Conservation (phyloP, 2,888 invertebrate species). For the Dryococelus australis region DNA sequence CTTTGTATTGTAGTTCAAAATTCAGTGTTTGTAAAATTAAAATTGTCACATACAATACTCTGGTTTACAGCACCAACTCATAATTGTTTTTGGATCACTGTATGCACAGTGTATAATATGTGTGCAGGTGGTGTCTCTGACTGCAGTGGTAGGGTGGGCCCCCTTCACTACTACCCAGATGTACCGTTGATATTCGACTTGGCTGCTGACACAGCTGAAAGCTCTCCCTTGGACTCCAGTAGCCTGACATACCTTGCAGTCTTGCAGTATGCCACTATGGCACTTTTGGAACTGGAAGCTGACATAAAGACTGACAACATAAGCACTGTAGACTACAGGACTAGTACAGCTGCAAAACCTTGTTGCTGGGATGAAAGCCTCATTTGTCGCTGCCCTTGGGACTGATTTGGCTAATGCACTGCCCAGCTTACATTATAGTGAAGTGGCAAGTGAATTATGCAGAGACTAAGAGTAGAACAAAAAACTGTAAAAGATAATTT, state of each 20-base stretch:
- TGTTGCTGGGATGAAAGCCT: conserved; percentile 40
- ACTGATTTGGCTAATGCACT: conserved; percentile 24
- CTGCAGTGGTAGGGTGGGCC: conserved; percentile 39
- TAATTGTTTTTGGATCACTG: too few species aligned
- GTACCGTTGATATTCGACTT: conserved; percentile 49
- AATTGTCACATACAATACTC: too few species aligned
- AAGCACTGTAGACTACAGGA: conserved; percentile 37
- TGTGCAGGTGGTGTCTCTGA: conserved; percentile 40
- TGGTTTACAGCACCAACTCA: too few species aligned
- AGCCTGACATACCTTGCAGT: conserved; percentile 6
- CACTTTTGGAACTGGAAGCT: conserved; percentile 31
- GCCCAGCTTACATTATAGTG: background rate
- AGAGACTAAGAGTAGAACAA: too few species aligned
- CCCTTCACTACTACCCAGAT: conserved; percentile 36
- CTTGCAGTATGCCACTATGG: background rate
- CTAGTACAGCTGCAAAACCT: conserved; percentile 34
- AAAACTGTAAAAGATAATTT: too few species aligned
- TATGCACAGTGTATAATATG: background rate
- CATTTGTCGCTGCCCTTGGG: conserved; percentile 45
- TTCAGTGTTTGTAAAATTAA: too few species aligned
- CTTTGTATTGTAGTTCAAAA: too few species aligned
- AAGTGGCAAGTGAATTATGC: too few species aligned
- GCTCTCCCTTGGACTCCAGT: conserved; percentile 33
- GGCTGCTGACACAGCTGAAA: conserved; percentile 47
- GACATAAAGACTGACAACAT: conserved; percentile 39